Conservation (phyloP, 2,888 invertebrate species). For the Ariolimax columbianus region DNA sequence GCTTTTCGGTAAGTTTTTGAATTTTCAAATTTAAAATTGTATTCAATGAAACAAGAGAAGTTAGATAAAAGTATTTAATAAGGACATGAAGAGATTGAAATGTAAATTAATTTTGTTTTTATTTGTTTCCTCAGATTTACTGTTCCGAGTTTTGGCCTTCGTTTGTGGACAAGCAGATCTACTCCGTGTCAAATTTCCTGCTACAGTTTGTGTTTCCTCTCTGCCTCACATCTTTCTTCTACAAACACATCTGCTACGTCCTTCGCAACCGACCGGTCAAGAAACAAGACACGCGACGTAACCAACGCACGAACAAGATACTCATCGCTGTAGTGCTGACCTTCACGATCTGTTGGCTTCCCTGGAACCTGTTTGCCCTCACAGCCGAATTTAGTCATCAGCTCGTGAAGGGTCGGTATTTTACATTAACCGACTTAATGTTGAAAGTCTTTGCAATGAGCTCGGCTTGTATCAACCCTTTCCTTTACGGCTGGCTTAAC, state of each 20-base stretch:
- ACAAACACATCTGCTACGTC: conserved; percentile 71
- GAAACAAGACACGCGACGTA: conserved; percentile 66
- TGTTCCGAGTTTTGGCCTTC: conserved; percentile 74
- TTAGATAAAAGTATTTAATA: too few species aligned
- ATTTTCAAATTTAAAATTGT: too few species aligned
- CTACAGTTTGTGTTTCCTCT: conserved; percentile 75
- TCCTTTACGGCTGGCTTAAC: conserved; percentile 78
- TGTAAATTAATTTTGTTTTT: background rate
- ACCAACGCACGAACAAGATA: conserved; percentile 73
- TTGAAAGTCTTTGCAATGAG: conserved; percentile 77
- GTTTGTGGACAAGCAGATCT: conserved; percentile 61
- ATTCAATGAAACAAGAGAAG: too few species aligned
- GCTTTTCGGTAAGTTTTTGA: too few species aligned
- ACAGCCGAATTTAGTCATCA: conserved; percentile 68
- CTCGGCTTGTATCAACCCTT: conserved; percentile 78
- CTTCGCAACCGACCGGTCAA: conserved; percentile 68
- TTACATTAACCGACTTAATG: conserved; percentile 71
- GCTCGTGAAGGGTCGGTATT: conserved; percentile 66
- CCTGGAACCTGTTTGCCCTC: conserved; percentile 74
- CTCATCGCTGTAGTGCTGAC: conserved; percentile 74
- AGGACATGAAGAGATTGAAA: too few species aligned
- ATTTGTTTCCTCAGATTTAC: conserved; percentile 57
- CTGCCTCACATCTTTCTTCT: conserved; percentile 69
- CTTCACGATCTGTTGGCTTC: conserved; percentile 77
- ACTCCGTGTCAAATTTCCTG: conserved; percentile 69